phyloP scores from a whole-genome alignment of 1,140 invertebrate species.

The Drosophila biarmipes region DNA sequence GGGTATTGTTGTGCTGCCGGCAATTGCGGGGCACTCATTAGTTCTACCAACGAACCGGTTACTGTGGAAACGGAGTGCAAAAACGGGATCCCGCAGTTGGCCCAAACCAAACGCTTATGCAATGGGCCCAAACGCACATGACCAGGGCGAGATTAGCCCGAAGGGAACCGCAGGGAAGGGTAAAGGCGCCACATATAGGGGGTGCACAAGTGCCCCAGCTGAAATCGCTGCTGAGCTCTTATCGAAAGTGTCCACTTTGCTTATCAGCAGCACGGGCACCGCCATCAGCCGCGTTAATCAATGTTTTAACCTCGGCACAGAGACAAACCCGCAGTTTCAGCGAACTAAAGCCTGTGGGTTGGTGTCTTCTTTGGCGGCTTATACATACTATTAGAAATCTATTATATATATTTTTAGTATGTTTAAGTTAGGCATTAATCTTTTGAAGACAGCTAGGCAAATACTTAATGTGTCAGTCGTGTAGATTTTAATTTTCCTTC shows the following conservation, averaged over 20 bases:
- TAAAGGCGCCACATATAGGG: not conserved
- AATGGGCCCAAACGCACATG: conserved; percentile 33
- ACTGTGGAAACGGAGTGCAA: conserved; percentile 24
- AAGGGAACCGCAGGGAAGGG: conserved; percentile 3
- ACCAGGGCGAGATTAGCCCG: conserved; percentile 25
- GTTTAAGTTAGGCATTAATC: no score
- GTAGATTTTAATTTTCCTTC: not conserved
- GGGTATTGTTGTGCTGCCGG: conserved; percentile 1
- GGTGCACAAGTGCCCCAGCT: not conserved
- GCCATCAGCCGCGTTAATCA: conserved; percentile 39
- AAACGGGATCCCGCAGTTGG: conserved; percentile 30
- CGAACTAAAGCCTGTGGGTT: conserved; percentile 13
- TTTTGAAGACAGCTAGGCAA: not conserved
- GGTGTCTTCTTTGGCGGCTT: not conserved
- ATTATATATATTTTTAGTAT: no score
- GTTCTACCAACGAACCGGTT: conserved; percentile 56
- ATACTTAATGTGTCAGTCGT: not conserved
- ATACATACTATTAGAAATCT: no score
- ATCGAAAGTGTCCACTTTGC: conserved; percentile 42
- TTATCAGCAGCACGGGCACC: conserved; percentile 30
- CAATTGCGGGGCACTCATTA: conserved; percentile 36
- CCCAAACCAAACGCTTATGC: conserved; percentile 25
- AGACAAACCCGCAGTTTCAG: conserved; percentile 1
- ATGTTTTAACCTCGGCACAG: conserved; percentile 34
- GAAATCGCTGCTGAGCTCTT: conserved; percentile 17